Base-by-base conservation (phyloP, 2,888 invertebrate species). In the Cremastinae sp. region DNA sequence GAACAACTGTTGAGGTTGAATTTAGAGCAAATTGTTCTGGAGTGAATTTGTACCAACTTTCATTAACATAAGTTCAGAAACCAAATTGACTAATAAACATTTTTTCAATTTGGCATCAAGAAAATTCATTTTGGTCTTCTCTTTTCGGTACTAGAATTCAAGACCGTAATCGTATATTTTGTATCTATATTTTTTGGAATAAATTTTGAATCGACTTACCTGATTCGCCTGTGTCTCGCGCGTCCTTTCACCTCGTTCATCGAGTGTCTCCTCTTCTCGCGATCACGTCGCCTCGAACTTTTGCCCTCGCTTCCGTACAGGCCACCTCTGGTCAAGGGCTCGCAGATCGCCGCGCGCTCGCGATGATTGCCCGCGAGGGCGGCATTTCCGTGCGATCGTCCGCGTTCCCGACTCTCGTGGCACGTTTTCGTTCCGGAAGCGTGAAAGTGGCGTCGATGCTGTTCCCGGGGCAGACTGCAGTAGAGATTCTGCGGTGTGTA, bases 381-480 rank as follows among this genome's bases (percentile, higher is more conserved):
- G 75, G 79, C 80, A 77, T 79, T 82, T 68, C 77, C 80, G 45
- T 81, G 82, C 37, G 20, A 70, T 80, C 85, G 80, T 43, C 82
- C 80, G 10, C 85, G 81, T 73, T 85, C 84, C 1, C 71, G 62
- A 7, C 68, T 45, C 43, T 71, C 70, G 68, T 78, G 51, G 51
- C 43, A 49, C 37, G 64, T 28, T 49, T 76, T 78, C 56, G 39
- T 56, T 20, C 70, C 35, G 28, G 73, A 65, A 12, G 69, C 78
- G 16, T 82, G 75, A 62, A 71, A 75, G 62, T 84, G 83, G 39
- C 83, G 79, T 10, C 83, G 80, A 45, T 85, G 85, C 43, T 85
- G 86, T 12, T 89, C 89, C 1, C 88, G 80, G 4, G 89, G 89
- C 62, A 89, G 72, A 53, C 89, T 89, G 78, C 89, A 89, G 76